Percentiles rank a stretch among this genome's conserved stretches.
Evolutionary conservation across 1,140 invertebrate genomes (phyloP).

Genomic region (Samia ricini): DNA sequence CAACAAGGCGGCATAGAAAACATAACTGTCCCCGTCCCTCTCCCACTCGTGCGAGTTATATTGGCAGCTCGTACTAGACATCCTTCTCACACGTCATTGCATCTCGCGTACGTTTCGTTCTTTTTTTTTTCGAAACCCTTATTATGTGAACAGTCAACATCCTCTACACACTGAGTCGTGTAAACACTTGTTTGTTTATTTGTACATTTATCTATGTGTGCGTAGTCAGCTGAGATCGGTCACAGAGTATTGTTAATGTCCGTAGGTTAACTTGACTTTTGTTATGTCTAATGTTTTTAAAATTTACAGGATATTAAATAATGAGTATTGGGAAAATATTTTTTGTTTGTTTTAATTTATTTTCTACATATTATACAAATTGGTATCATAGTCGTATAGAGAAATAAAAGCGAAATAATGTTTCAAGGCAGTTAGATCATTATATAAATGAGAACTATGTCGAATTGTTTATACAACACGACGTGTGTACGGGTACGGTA

Average conservation of each 20-base stretch:
- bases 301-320: not conserved
- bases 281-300: not conserved
- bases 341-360: too few relatives aligned
- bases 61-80: constrained; percentile 21
- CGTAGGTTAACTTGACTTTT: not conserved
- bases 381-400: too few relatives aligned
- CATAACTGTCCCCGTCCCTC: constrained; percentile 36
- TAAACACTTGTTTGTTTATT: constrained; percentile 44
- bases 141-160: constrained; percentile 1
- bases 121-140: constrained; percentile 55
- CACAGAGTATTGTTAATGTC: not conserved
- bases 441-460: not conserved
- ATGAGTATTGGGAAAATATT: too few relatives aligned
- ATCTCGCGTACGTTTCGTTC: constrained; percentile 52
- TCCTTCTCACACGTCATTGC: constrained; percentile 42
- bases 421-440: not conserved
- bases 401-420: too few relatives aligned
- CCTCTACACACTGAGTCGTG: constrained; percentile 13
- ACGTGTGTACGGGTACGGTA: too few relatives aligned
- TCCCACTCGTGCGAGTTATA: constrained; percentile 29
- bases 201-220: constrained; percentile 38
- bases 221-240: constrained; percentile 52
- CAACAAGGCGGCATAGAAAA: constrained; percentile 46
- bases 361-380: too few relatives aligned
- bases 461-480: not conserved